Base-by-base conservation (phyloP, 2,797 vertebrate species). In the Pseudomugil gertrudae region DNA sequence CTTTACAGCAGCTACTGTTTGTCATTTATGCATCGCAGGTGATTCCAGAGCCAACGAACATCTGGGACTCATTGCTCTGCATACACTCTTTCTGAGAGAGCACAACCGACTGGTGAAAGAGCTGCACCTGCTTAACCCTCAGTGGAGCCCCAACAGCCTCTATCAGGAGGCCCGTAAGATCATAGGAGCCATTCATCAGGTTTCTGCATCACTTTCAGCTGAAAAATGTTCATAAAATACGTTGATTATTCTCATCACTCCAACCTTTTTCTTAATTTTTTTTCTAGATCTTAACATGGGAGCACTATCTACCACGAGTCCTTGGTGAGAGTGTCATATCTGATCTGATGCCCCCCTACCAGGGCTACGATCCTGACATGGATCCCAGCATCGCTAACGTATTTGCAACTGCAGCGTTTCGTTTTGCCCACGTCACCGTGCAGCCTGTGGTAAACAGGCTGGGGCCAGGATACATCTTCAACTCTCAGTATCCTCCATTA, bases 121-220 rank as follows among this genome's bases (percentile, higher is more conserved):
- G 74, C 86, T 95, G 47, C 91, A 93, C 47, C 56, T 61, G 38
- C 82, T 95, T 61, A 95, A 94, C 78, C 90, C 89, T 21, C 91
- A 94, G 66, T 94, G 93, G 94, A 90, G 93, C 70, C 91, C 93
- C 0, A 88, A 95, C 45, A 93, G 87, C 1, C 82, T 95, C 6
- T 95, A 94, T 67, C 89, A 94, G 80, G 93, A 95, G 72, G 91
- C 91, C 24, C 89, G 92, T 32, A 95, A 95, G 87, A 92, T 95
- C 71, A 72, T 95, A 7, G 92, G 93, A 26, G 94, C 93, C 35
- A 35, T 92, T 55, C 94, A 95, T 63, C 94, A 95, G 92, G 93
- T 94, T 56, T 23, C 13, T 50, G 13, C 5, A 27, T 10, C 40
- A 48, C 29, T 38, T 51, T 45, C 17, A 29, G 9, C 9, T 4